Evolutionary conservation across 37 sponge, comb jelly and placozoan genomes (phyloP), one percentile per base, ranked within the genome.

Genomic region (Ianthella basta): DNA sequence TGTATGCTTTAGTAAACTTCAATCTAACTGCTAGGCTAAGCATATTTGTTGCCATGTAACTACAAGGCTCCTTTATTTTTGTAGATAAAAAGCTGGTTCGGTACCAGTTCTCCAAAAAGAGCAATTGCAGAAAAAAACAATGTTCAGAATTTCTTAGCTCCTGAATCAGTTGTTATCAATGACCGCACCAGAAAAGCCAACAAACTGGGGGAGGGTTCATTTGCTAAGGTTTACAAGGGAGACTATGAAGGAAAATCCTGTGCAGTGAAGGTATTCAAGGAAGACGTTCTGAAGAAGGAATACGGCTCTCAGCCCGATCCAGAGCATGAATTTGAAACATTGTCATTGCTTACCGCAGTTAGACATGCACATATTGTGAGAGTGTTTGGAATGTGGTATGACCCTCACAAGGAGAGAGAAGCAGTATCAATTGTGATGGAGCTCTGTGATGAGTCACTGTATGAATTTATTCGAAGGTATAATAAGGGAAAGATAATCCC

Each of bases 201-300:
- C 27, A 16, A 64, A 30, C 23, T 64, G 66, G 73, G 73, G 36
- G 39, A 72, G 19, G 73, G 73, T 34, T 12, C 73, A 8, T 72
- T 72, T 72, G 73, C 73, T 33, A 72, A 15, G 10, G 73, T 72
- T 14, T 72, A 72, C 36, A 32, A 15, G 36, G 73, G 73, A 21
- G 13, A n/a, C 13, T 66, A 66, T 23, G 23, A 23, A 14, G 68
- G 29, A 25, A 13, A 16, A n/a, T 27, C 68, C 23, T 66, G 68
- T 66, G 68, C 68, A 25, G 68, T 66, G 19, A 66, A 66, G 59
- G 66, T 64, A 30, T 16, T 64, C 23, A 32, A 15, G 13, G 40
- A 37, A 8, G 73, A 72, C 16, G 40, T 33, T 5, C 12, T 12
- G 13, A 38, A n/a, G n/a, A n/a, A n/a, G n/a, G n/a, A n/a, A n/a